A percentile compares a stretch with the other conserved stretches of the same genome.
Conservation (phyloP, 1,140 invertebrate species). For the Epicauta chinensis region DNA sequence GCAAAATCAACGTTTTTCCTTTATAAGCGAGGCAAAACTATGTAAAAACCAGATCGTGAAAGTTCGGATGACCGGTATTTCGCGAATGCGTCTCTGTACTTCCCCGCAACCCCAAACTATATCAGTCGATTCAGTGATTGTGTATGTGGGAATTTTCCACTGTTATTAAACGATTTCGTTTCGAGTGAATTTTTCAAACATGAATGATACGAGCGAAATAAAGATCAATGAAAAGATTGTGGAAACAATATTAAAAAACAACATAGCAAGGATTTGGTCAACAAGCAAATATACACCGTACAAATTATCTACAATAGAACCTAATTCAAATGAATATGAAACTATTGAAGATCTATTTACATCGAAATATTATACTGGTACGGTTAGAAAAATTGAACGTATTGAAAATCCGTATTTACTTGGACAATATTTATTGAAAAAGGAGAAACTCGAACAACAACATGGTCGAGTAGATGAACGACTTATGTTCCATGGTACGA, state of each 20-base stretch:
- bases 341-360: not conserved
- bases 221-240: not conserved
- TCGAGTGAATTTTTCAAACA: no score
- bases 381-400: not conserved
- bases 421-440: conserved; percentile 6
- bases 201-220: no score
- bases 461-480: not conserved
- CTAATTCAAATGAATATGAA: not conserved
- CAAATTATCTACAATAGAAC: not conserved
- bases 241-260: not conserved
- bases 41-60: no score
- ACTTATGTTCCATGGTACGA: conserved; percentile 16
- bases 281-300: not conserved
- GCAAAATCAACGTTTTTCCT: no score
- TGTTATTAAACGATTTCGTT: no score
- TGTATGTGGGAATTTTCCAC: no score
- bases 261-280: not conserved
- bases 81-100: no score
- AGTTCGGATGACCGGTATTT: no score
- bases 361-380: not conserved
- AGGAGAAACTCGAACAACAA: conserved; percentile 1
- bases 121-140: no score
- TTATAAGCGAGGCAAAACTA: no score
- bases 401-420: conserved; percentile 8
- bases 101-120: no score